Evolutionary conservation across 2,888 invertebrate species (phyloP), one percentile per base, ranked within the genome.

Genomic region (Steinernema hermaphroditum): DNA sequence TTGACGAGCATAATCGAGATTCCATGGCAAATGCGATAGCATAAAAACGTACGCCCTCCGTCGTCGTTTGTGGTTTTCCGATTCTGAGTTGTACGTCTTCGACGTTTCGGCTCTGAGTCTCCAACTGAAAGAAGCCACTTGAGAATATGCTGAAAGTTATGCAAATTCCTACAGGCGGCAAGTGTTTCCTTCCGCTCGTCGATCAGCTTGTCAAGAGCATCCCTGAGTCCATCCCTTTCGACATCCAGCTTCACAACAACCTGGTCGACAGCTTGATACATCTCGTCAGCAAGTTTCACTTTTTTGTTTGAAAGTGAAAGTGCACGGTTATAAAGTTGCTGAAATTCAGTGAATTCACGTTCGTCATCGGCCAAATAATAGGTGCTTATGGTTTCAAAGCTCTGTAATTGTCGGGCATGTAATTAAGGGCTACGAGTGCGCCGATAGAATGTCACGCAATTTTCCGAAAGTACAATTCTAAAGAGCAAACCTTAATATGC

Each of bases 251-350:
- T 24, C 2, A 62, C 62, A 16, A 62, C 62, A 16, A 62, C 29
- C 2, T 32, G 62, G 32, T 62, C 62, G 29, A 62, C 62, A 8
- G 62, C 27, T 27, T 62, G 62, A 16, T 62, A 62, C 62, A 62
- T 62, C 9, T 62, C 62, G 32, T 62, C 62, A 16, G 62, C 62
- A 2, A 62, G 62, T 32, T 62, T 62, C 62, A 62, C 62, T 19
- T 62, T 62, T 19, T 62, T 62, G 62, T 62, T 62, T 4, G 62
- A 62, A 29, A 62, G 62, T 16, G 34, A 12, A 29, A 62, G 62
- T 2, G 62, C 62, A 16, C 62, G 62, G 62, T 62, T 62, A 32
- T 62, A 62, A 16, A 62, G 27, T 1, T 32, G 29, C 62, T 62
- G 62, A 29, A 62, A 62, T 14, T 8, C 29, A 12, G 12, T 4